These are phyloP conservation scores for Daktulosphaira vitifoliae DNA, from an alignment of 1,140 invertebrate genomes.

Conservation along the genomic window DNA sequence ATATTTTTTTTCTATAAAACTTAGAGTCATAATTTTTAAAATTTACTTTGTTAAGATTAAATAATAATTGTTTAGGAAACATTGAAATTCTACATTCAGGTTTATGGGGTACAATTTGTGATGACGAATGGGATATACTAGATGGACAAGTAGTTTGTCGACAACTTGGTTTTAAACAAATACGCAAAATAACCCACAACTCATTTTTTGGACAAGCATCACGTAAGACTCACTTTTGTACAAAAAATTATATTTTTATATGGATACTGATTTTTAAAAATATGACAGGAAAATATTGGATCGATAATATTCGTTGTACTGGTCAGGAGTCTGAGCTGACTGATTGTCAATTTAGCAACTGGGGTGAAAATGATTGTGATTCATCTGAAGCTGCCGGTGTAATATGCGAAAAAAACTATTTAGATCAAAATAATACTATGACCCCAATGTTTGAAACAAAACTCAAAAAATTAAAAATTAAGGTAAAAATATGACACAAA, in stretches of 20 bases:
- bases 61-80: constrained; percentile 55
- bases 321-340: constrained; percentile 64
- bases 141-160: constrained; percentile 77
- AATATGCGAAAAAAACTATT: constrained; percentile 50
- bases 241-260: constrained; percentile 11
- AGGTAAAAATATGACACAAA: background rate
- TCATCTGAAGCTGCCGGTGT: constrained; percentile 71
- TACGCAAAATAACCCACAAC: constrained; percentile 56
- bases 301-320: constrained; percentile 81
- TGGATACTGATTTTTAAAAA: background rate
- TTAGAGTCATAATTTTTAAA: too few relatives aligned
- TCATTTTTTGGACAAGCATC: constrained; percentile 65
- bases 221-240: constrained; percentile 56
- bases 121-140: constrained; percentile 79
- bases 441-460: background rate
- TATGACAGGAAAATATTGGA: constrained; percentile 63
- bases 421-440: constrained; percentile 41
- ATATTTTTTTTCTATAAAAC: too few relatives aligned
- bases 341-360: constrained; percentile 70
- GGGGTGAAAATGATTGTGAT: constrained; percentile 72
- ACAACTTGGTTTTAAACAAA: constrained; percentile 59
- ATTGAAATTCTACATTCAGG: constrained; percentile 78
- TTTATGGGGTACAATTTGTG: constrained; percentile 81
- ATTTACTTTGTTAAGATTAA: too few relatives aligned
- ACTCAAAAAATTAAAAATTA: background rate